Evolutionary conservation across 2,797 vertebrate genomes (phyloP).

Genomic region (Onychomys torridus): DNA sequence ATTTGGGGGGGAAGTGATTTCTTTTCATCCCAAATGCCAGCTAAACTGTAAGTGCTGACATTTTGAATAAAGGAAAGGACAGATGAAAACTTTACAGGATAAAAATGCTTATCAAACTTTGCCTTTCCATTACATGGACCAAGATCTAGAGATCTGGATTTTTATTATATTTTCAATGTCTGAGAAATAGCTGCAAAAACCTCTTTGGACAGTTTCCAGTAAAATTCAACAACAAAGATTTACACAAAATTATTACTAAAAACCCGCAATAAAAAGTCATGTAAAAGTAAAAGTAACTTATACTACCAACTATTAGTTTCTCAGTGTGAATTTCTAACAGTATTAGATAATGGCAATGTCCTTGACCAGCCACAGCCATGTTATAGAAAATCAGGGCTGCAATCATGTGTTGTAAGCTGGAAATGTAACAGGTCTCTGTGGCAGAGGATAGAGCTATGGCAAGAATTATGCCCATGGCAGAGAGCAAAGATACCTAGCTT

Average conservation of each 20-base stretch:
- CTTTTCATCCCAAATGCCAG: constrained; percentile 72
- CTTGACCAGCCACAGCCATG: not conserved
- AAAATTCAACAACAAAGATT: not conserved
- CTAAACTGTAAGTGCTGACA: constrained; percentile 63
- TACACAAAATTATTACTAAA: not conserved
- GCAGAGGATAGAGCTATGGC: not conserved
- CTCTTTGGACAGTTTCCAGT: not conserved
- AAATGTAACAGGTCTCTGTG: not conserved
- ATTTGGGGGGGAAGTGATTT: constrained; percentile 35
- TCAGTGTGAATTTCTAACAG: not conserved
- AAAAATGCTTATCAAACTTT: not conserved
- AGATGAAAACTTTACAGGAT: not conserved
- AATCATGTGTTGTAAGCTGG: not conserved
- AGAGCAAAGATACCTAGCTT: not conserved
- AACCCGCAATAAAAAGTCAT: constrained; percentile 10
- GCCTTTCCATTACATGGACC: not conserved
- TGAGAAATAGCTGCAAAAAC: not conserved
- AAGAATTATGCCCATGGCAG: not conserved
- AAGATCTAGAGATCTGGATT: not conserved
- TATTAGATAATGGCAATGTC: not conserved
- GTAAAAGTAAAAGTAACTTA: not conserved
- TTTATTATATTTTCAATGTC: constrained; percentile 51
- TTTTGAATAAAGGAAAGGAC: constrained; percentile 56
- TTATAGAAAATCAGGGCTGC: not conserved
- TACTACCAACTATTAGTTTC: not conserved